These are phyloP conservation scores for Tribolium madens DNA, from an alignment of 1,140 invertebrate genomes.

Conservation along the genomic window DNA sequence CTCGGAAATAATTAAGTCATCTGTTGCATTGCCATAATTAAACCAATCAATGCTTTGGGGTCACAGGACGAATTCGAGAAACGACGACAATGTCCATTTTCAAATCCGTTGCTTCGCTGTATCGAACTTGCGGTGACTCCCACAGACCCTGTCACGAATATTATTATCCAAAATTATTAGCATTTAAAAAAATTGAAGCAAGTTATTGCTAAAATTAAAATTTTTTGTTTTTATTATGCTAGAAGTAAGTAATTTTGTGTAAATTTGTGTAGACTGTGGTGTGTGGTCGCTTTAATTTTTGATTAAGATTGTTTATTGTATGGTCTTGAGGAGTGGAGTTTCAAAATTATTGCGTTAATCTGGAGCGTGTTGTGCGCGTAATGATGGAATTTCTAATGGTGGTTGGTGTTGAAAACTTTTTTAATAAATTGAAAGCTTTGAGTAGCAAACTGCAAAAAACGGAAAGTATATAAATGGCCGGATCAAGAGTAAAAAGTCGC, in stretches of 20 bases:
- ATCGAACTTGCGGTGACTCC: no score
- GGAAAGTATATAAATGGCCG: slow-evolving; percentile 39
- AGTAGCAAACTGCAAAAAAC: slow-evolving; percentile 39
- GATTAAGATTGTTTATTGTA: not conserved
- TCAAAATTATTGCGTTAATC: slow-evolving; percentile 18
- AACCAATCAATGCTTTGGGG: slow-evolving; percentile 4
- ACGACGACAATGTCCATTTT: not conserved
- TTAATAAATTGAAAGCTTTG: slow-evolving; percentile 41
- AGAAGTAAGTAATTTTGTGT: no score
- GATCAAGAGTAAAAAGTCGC: slow-evolving; percentile 42
- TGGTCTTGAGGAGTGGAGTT: not conserved
- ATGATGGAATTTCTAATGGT: slow-evolving; percentile 39
- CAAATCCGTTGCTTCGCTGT: no score
- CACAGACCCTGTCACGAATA: no score
- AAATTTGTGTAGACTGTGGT: no score
- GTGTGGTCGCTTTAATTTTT: not conserved
- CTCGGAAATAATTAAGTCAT: slow-evolving; percentile 18
- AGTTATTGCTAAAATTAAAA: no score
- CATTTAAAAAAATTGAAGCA: no score
- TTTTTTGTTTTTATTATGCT: no score
- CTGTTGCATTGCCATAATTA: slow-evolving; percentile 23
- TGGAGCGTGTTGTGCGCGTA: slow-evolving; percentile 2
- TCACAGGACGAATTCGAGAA: not conserved
- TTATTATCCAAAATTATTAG: no score
- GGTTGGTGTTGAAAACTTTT: slow-evolving; percentile 31